Evolutionary conservation across 2,888 invertebrate genomes (phyloP), one percentile per base, ranked within the genome.

Genomic region (Folsomia candida): DNA sequence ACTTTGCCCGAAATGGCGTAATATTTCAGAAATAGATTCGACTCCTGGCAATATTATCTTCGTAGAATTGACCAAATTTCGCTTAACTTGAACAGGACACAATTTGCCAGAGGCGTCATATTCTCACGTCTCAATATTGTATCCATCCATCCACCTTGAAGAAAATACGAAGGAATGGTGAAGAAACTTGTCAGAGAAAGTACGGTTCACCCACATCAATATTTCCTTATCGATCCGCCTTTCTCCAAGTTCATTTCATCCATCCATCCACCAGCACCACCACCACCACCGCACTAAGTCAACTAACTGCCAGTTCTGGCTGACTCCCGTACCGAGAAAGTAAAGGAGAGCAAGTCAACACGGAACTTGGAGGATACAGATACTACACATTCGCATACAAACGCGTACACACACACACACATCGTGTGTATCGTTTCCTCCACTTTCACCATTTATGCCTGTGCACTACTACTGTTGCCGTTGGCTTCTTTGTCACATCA

Each of bases 161-260:
- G n/a, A 37, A 37, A 37, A 37, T 4, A 14, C 37, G 6, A 37
- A 37, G 37, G 37, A 37, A 37, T 37, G 37, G 6, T 47, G 47
- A 47, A 47, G 47, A 47, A 47, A 47, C 47, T 47, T 18, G 47
- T 47, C 47, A 47, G 9, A 47, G 47, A 18, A 18, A 11, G 47
- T 9, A 37, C 37, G n/a, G 4, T 54, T 54, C 54, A 54, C 22
- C 69, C 47, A 69, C 54, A 61, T 69, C 69, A 69, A 69, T 69
- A 69, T 69, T 69, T 69, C 57, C 47, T 27, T 69, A 69, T 69
- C 69, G 69, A 69, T 69, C 67, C 59, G 51, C 59, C 63, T 69
- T 62, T 62, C 62, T 26, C 20, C 62, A 60, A 60, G 60, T 24
- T 60, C 60, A 27, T 14, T 61, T 60, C 60, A 20, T 22, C 20